Evolutionary conservation across 1,140 invertebrate species (phyloP), one percentile per base, ranked within the genome.

Genomic region (Leucophenga varia): DNA sequence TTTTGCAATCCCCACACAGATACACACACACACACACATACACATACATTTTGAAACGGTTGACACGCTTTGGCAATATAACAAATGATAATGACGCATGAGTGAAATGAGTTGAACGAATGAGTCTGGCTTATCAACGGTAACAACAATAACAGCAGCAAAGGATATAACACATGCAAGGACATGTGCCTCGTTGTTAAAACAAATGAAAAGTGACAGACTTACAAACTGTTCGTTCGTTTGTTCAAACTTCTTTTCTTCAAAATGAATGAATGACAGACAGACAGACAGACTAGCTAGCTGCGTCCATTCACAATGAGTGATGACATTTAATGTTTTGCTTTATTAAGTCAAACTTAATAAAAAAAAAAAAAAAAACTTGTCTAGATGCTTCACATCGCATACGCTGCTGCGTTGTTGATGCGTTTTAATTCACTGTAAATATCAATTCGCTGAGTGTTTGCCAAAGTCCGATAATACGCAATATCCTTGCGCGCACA

Each of bases 161-260:
- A 25, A 5, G 22, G 10, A 10, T n/a, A n/a, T n/a, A n/a, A n/a
- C n/a, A n/a, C n/a, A n/a, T 25, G 22, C 10, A 25, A 6, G 22
- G 22, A 25, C 10, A 6, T 25, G 22, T 25, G 22, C 22, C n/a
- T n/a, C n/a, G 22, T 25, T 25, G 22, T 43, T 19, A 21, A 55
- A 40, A 50, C 49, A 65, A 61, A 65, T 64, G 57, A 64, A 60
- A 64, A 54, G 52, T 55, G 61, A 56, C 58, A 45, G 38, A 10
- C 22, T 5, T 25, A 25, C 22, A 25, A 25, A 25, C n/a, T n/a
- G n/a, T n/a, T n/a, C n/a, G n/a, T n/a, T n/a, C n/a, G n/a, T n/a
- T n/a, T n/a, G n/a, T 25, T 25, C 22, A 10, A 25, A 25, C 22
- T 25, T 25, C 10, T 25, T 5, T 25, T 25, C 5, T 25, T 25